Evolutionary conservation across 2,113 vertebrate species (phyloP), one percentile per base, ranked within the genome.

Genomic region (Oceanodroma tethys): DNA sequence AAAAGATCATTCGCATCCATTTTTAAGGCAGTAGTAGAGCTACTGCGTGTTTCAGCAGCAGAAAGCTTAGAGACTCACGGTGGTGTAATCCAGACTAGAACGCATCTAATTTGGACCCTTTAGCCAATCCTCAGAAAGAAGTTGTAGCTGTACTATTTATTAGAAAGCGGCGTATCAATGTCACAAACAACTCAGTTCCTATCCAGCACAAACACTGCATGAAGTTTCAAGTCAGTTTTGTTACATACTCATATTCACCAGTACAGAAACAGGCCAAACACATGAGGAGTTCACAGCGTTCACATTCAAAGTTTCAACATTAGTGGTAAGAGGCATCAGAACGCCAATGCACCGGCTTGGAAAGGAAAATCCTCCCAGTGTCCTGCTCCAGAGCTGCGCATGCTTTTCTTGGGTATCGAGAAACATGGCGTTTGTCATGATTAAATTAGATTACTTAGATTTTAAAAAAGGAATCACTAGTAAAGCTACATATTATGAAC

Each of bases 31-130:
- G 42, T 6, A 66, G 30, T 7, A 62, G 26, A 55, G 43, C 38
- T 36, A 32, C 34, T 23, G 34, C 5, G 3, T 16, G 21, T 60
- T 67, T 60, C 40, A 23, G 38, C 25, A 36, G 21, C 50, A 27
- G 43, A 59, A 63, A 56, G 32, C 13, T 0, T 2, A 29, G 22
- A n/a, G 23, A 27, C 29, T 40, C 10, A 20, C 0, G 0, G 65
- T 17, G 30, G 17, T 21, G 11, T 29, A 32, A 42, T 4, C 30
- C 80, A 48, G 34, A 12, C 40, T 1, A 22, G 22, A 36, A 9
- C 48, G 40, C 47, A 50, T 19, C 30, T 60, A 4, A 48, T 20
- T 4, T 6, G 21, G n/a, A 23, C 40, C 66, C 79, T 47, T 16
- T 13, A 30, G 43, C 7, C 7, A 11, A 30, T 1, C 19, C 53